Conservation (phyloP, 2,888 invertebrate genomes). For the Atethmia centrago region DNA sequence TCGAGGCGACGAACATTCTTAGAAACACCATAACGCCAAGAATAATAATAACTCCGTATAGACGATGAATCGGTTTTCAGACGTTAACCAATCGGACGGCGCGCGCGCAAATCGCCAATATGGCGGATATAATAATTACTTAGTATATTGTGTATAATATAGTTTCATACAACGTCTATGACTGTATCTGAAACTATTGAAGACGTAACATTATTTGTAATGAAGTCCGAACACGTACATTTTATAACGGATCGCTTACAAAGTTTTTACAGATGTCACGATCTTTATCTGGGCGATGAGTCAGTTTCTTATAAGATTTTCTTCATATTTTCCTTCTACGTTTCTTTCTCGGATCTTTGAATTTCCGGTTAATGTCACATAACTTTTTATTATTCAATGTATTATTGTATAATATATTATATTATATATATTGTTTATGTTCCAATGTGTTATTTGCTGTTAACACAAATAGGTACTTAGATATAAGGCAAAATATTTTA, state of each 20-base stretch:
- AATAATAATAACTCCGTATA: slow-evolving; percentile 79
- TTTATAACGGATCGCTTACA: slow-evolving; percentile 55
- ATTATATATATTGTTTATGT: no score
- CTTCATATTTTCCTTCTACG: slow-evolving; percentile 48
- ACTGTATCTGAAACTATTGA: slow-evolving; percentile 63
- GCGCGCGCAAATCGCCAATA: slow-evolving; percentile 74
- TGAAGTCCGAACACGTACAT: slow-evolving; percentile 62
- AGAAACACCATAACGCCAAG: slow-evolving; percentile 79
- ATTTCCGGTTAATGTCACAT: slow-evolving; percentile 5
- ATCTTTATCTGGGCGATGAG: slow-evolving; percentile 42
- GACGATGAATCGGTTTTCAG: slow-evolving; percentile 77
- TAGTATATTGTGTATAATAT: slow-evolving; percentile 60
- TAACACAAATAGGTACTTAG: background rate
- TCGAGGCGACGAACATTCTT: slow-evolving; percentile 77
- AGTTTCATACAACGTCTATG: slow-evolving; percentile 58
- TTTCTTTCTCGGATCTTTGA: no score
- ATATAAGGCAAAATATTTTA: background rate
- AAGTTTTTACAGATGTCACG: slow-evolving; percentile 52
- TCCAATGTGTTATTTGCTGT: background rate
- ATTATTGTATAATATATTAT: no score
- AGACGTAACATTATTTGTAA: slow-evolving; percentile 51
- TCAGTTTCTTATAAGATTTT: slow-evolving; percentile 41
- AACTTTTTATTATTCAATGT: no score
- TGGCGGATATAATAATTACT: slow-evolving; percentile 77
- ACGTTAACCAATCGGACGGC: slow-evolving; percentile 77